Percentiles rank a stretch among this genome's conserved stretches.
Evolutionary conservation across 2,888 invertebrate species (phyloP).

Genomic region (Ischnus inquisitorius): DNA sequence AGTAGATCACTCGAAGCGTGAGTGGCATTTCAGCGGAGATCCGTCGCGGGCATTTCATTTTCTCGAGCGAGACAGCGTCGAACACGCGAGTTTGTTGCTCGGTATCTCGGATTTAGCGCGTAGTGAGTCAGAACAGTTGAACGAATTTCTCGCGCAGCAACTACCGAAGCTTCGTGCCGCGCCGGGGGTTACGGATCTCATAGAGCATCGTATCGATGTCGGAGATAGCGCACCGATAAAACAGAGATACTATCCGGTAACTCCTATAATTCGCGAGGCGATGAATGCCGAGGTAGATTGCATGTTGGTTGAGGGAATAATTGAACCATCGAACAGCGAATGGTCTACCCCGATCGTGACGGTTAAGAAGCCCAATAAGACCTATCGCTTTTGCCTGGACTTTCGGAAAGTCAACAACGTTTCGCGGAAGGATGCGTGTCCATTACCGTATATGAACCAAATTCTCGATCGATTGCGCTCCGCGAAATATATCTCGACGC

Average conservation of each 20-base stretch:
- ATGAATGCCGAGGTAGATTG: constrained; percentile 30
- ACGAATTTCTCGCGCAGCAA: background rate
- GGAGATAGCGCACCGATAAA: constrained; percentile 26
- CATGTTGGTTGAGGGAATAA: background rate
- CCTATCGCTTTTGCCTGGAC: constrained; percentile 64
- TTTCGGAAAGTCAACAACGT: constrained; percentile 64
- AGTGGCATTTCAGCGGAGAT: constrained; percentile 10
- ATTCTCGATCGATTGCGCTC: constrained; percentile 57
- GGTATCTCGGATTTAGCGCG: background rate
- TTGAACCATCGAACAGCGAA: background rate
- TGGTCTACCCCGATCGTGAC: constrained; percentile 54
- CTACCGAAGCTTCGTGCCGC: background rate
- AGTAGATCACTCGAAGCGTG: background rate
- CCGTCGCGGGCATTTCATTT: background rate
- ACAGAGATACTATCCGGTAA: constrained; percentile 39
- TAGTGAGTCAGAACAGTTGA: background rate
- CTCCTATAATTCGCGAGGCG: background rate
- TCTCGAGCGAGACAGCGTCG: background rate
- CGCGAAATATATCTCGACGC: constrained; percentile 64
- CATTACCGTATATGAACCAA: constrained; percentile 62
- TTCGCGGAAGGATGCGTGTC: constrained; percentile 64
- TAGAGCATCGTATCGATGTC: constrained; percentile 24
- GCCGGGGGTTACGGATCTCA: background rate
- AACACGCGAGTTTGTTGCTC: background rate
- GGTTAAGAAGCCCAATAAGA: constrained; percentile 55